phyloP scores from a whole-genome alignment of 2,113 vertebrate species.

The Sylvilagus bachmani region DNA sequence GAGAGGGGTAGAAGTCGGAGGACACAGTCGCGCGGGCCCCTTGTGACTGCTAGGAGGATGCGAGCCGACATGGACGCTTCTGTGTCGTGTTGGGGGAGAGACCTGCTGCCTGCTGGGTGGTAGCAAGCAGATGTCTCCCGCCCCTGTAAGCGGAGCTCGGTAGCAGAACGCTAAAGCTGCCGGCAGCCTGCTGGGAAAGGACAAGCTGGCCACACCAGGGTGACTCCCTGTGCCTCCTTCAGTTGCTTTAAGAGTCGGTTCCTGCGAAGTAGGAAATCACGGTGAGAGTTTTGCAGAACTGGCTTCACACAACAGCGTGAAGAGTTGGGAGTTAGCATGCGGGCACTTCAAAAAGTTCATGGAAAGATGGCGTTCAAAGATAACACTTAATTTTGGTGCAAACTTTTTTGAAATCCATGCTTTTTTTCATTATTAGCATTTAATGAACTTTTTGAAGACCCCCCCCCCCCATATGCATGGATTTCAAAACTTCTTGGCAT shows the following conservation, averaged over 20 bases:
- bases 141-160: neutral
- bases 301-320: neutral
- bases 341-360: too few relatives aligned
- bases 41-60: neutral
- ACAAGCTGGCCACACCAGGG: accelerated
- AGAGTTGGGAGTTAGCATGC: neutral
- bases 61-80: neutral
- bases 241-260: neutral
- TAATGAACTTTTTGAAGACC: too few relatives aligned
- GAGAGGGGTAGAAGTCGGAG: neutral
- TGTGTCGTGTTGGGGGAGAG: neutral
- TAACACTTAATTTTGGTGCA: too few relatives aligned
- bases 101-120: neutral
- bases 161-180: neutral
- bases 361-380: too few relatives aligned
- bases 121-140: neutral
- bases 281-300: neutral
- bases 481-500: too few relatives aligned
- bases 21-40: too few relatives aligned
- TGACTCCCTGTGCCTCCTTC: neutral
- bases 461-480: too few relatives aligned
- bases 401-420: too few relatives aligned
- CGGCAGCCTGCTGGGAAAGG: neutral
- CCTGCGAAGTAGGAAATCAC: neutral
- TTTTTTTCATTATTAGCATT: too few relatives aligned